Conservation (phyloP, 2,113 vertebrate species). For the Ceratotherium simum region DNA sequence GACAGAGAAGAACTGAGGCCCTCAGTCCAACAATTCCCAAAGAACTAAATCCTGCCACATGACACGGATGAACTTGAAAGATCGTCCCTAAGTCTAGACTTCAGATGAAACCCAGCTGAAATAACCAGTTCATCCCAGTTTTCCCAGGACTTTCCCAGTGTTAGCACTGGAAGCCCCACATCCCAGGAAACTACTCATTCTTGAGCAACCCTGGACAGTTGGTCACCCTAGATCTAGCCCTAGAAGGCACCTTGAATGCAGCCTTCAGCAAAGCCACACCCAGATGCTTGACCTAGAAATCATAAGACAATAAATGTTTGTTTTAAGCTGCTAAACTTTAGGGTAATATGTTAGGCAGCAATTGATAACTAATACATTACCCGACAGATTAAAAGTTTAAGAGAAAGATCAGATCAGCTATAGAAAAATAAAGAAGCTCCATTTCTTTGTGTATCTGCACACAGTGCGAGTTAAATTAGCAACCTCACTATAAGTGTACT, state of each 20-base stretch:
- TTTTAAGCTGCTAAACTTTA: conserved; percentile 18
- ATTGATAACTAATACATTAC: not conserved
- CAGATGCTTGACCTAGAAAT: not conserved
- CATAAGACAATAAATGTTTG: not conserved
- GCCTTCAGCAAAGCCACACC: not conserved
- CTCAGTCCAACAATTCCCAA: not conserved
- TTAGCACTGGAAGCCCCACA: not conserved
- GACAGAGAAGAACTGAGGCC: not conserved
- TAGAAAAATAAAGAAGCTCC: not conserved
- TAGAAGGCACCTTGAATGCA: not conserved
- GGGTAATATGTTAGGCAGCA: not conserved
- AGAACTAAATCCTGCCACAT: not conserved
- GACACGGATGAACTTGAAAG: not conserved
- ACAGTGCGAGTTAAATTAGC: not conserved
- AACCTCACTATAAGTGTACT: not conserved
- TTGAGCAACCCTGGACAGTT: not conserved
- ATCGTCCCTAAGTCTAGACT: not conserved
- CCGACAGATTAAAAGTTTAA: not conserved
- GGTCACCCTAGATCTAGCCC: not conserved
- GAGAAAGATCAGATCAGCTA: not conserved
- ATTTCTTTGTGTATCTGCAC: not conserved
- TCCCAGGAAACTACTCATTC: not conserved
- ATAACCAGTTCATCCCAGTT: not conserved
- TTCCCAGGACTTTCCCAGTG: not conserved
- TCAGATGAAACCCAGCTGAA: not conserved